These are phyloP conservation scores for Arenicola marina DNA, from an alignment of 2,888 invertebrate species.

Conservation along the genomic window DNA sequence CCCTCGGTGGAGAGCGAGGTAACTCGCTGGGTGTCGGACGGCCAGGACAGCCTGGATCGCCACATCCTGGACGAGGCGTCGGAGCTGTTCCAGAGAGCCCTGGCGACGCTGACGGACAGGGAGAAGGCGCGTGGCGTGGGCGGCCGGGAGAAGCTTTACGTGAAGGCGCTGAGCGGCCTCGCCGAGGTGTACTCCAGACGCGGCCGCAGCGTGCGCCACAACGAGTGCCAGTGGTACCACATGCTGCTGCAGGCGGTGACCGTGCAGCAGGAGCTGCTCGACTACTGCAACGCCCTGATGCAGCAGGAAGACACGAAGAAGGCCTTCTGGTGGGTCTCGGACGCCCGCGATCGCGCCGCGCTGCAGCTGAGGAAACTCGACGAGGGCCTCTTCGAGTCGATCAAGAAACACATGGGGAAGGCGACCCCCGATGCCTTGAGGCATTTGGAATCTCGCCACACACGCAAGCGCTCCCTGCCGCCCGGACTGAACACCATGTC, in stretches of 20 bases:
- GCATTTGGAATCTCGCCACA: too few relatives aligned
- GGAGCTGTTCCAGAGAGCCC: background rate
- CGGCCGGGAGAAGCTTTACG: conserved; percentile 2
- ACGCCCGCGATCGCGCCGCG: background rate
- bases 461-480: background rate
- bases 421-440: background rate
- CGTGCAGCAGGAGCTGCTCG: background rate
- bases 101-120: background rate
- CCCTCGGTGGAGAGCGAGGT: too few relatives aligned
- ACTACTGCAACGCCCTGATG: background rate
- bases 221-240: background rate
- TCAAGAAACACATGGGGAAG: background rate
- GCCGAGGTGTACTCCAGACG: background rate
- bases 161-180: conserved; percentile 1
- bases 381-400: background rate
- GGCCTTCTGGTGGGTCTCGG: background rate
- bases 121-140: too few relatives aligned
- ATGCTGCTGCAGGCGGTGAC: background rate
- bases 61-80: background rate
- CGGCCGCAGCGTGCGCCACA: background rate
- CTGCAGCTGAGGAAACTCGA: background rate
- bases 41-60: background rate
- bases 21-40: too few relatives aligned
- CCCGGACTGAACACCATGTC: background rate
- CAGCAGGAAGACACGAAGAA: background rate